Conservation (phyloP, 2,888 invertebrate species). For the Pyrocoelia pectoralis region DNA sequence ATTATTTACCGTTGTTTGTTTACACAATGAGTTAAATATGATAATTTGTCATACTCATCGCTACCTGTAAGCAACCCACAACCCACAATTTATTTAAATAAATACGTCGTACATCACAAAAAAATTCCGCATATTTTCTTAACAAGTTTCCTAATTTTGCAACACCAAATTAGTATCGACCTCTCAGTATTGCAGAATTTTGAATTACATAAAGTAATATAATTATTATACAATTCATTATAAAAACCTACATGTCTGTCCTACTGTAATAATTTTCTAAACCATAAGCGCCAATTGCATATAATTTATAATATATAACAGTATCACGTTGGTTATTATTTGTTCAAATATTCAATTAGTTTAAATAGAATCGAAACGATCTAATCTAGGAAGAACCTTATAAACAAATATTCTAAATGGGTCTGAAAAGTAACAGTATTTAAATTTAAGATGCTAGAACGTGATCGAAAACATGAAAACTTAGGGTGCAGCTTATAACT, state of each 20-base stretch:
- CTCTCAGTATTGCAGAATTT: too few species aligned
- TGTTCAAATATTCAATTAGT: neutral
- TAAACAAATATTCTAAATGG: slow-evolving; percentile 14
- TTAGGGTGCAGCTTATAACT: neutral
- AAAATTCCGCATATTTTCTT: neutral
- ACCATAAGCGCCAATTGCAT: neutral
- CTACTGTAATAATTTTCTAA: neutral
- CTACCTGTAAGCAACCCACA: too few species aligned
- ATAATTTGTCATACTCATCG: neutral
- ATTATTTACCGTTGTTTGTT: neutral
- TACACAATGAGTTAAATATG: neutral
- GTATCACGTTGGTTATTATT: neutral
- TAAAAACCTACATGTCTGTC: neutral
- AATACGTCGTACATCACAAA: neutral
- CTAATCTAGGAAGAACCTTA: neutral
- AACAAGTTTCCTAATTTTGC: neutral
- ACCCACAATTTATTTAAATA: too few species aligned
- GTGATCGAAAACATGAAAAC: neutral
- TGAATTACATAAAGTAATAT: too few species aligned
- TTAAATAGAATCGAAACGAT: neutral
- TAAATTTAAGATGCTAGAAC: slow-evolving; percentile 3
- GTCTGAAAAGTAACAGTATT: slow-evolving; percentile 13
- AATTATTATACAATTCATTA: neutral
- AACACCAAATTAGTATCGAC: neutral
- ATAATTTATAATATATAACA: neutral